Base-by-base conservation (phyloP, 2,888 invertebrate species). In the Nephrotoma flavescens region DNA sequence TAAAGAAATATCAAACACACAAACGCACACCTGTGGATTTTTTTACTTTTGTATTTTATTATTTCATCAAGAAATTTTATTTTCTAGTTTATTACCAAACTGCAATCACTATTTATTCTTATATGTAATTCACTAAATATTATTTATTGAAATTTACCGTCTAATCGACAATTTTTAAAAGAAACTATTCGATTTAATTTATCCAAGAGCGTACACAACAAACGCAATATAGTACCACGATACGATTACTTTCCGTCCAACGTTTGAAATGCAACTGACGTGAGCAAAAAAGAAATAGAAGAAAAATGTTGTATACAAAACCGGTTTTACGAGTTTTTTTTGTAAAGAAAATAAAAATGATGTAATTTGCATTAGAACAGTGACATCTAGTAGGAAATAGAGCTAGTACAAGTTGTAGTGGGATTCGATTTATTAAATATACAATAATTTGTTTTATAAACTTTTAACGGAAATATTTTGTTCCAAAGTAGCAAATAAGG, bases 1-100 rank as follows among this genome's bases (percentile, higher is more conserved):
- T 85, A 44, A 85, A 44, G 85, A 85, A 85, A 85, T 19, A 44
- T 44, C 85, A 85, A 42, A 85, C 71, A 85, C 31, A 83, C 85
- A 85, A 85, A 85, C 45, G 19, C 85, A 85, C 85, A 85, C 85
- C 85, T 85, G 85, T 85, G 85, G 85, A 85, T 44, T 85, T 42
- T 12, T 71, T 31, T 52, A 52, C 47, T 47, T 47, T 31, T 31
- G 31, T 31, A 31, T 31, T 31, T 47, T 52, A 52, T 31, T 71
- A 71, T 11, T 71, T 71, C 31, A 11, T 19, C 42, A 85, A 85
- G 44, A 85, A 85, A 6, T 5, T 44, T 44, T n/a, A 42, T 42
- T 84, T 84, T 41, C 42, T 44, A 84, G 41, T 84, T 84, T 84
- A 84, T 84, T 41, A 83, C 41, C 83, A 83, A 41, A 83, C 31